phyloP scores from a whole-genome alignment of 2,888 invertebrate species.

The Glaucopsyche alexis region DNA sequence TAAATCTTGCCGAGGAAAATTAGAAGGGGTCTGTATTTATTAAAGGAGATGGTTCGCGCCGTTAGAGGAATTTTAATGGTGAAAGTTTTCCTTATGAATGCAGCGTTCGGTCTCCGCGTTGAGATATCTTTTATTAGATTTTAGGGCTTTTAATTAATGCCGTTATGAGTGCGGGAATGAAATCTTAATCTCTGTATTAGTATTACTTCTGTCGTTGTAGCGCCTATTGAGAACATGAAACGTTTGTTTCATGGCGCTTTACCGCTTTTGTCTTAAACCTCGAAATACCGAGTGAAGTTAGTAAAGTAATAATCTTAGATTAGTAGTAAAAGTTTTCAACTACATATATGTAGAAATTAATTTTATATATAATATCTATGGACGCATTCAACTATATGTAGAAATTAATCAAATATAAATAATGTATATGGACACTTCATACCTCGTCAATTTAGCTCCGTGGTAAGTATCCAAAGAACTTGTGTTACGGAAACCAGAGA shows the following conservation, averaged over 20 bases:
- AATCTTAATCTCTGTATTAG: constrained; percentile 58
- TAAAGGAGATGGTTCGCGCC: constrained; percentile 72
- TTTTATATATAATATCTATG: too few relatives aligned
- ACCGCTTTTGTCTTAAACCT: constrained; percentile 5
- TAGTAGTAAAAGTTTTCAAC: not conserved
- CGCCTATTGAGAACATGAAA: constrained; percentile 28
- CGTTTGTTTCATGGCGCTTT: constrained; percentile 9
- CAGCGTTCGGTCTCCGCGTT: constrained; percentile 64
- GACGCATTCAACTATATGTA: too few relatives aligned
- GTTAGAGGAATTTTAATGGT: constrained; percentile 78
- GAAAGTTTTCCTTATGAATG: constrained; percentile 76
- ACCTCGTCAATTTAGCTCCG: too few relatives aligned
- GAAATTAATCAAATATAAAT: too few relatives aligned
- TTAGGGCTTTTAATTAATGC: constrained; percentile 70
- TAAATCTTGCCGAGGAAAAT: constrained; percentile 77
- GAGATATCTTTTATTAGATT: constrained; percentile 76
- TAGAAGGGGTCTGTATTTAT: constrained; percentile 75
- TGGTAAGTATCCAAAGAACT: too few relatives aligned
- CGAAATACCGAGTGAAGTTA: not conserved
- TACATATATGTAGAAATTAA: too few relatives aligned
- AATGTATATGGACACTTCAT: too few relatives aligned
- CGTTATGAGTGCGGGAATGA: constrained; percentile 65
- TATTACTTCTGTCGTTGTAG: constrained; percentile 41
- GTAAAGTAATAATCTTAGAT: constrained; percentile 3
- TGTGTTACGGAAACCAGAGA: too few relatives aligned